A percentile compares a stretch with the other conserved stretches of the same genome.
These are phyloP conservation scores for Bos javanicus DNA, from an alignment of 2,113 vertebrate species.

Conservation along the genomic window DNA sequence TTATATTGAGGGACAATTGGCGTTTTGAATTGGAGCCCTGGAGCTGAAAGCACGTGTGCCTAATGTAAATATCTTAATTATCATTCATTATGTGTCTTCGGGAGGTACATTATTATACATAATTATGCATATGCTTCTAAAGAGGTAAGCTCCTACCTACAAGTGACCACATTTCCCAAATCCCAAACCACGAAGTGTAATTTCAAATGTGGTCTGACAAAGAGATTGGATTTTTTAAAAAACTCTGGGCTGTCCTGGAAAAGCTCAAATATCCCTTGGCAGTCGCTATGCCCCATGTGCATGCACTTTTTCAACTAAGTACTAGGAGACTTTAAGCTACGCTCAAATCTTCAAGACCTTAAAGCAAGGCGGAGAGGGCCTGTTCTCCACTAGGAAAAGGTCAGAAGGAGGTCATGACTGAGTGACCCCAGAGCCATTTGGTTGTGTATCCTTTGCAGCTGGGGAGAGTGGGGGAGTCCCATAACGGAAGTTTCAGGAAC, in stretches of 20 bases:
- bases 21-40: constrained; percentile 53
- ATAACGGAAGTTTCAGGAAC: not conserved
- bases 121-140: constrained; percentile 50
- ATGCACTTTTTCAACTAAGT: not conserved
- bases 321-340: not conserved
- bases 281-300: not conserved
- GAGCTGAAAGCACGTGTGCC: constrained; percentile 2
- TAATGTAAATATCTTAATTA: constrained; percentile 64
- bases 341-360: not conserved
- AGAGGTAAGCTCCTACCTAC: constrained; percentile 26
- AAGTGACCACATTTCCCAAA: constrained; percentile 31
- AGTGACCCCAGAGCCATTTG: not conserved
- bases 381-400: not conserved
- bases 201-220: not conserved
- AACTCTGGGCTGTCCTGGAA: not conserved
- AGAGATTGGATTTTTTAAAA: constrained; percentile 10
- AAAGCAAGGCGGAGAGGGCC: not conserved
- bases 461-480: not conserved
- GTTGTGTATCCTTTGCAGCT: not conserved
- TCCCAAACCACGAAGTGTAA: constrained; percentile 4
- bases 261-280: not conserved
- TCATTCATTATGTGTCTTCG: constrained; percentile 46
- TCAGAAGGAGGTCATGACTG: not conserved
- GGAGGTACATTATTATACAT: constrained; percentile 48
- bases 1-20: constrained; percentile 44